Evolutionary conservation across 2,888 invertebrate genomes (phyloP), one percentile per base, ranked within the genome.

Genomic region (Hipparchia sbordonii): DNA sequence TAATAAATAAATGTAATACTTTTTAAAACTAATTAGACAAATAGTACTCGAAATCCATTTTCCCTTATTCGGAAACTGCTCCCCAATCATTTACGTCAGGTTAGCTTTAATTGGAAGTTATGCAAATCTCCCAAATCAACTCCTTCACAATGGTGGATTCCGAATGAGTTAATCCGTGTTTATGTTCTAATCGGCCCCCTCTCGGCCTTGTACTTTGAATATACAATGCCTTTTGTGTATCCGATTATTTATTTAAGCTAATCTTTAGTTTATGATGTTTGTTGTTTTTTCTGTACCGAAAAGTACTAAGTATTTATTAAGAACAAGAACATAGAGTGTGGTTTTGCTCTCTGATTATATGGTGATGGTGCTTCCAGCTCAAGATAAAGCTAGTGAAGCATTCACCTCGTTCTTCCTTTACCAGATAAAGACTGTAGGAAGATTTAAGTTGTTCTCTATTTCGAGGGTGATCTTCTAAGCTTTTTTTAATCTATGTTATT

Each of bases 131-230:
- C 87, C 90, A 88, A 90, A 90, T 89, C 89, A 89, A 91, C 91
- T 92, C 92, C 91, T 93, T 91, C 89, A 92, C 92, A 93, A 92
- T 93, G 87, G 89, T 89, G 87, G 92, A 93, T 93, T 93, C 91
- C 91, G 89, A 93, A 92, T 92, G 93, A 92, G 91, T 91, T 93
- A 93, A 93, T 93, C 93, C 87, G 87, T 93, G 93, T 93, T 93
- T 93, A 93, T 92, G 90, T 87, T 91, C 89, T 92, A 93, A 93
- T 92, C 92, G 90, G 89, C 89, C 91, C 91, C 90, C 91, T 86
- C 90, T 89, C 87, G 87, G 87, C 87, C 90, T 90, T 91, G 93
- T 93, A 89, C 90, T 89, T 90, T 89, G 90, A 86, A 91, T 89
- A 91, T 87, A 92, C 91, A 91, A 93, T 91, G 85, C 88, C 91